Conservation (phyloP, 2,888 invertebrate species). For the Agrotis clavis region DNA sequence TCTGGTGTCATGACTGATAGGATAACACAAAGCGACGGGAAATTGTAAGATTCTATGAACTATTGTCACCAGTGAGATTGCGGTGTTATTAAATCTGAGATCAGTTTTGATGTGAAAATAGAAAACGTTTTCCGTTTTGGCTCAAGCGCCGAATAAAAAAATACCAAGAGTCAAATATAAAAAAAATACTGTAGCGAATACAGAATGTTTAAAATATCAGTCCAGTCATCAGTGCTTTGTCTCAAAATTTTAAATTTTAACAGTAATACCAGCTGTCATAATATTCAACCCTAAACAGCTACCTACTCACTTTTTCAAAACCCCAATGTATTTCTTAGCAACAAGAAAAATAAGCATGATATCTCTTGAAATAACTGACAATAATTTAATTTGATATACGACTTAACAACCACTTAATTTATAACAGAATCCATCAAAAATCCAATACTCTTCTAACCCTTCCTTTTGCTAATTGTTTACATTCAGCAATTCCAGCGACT, state of each 20-base stretch:
- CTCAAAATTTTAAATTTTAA: no score
- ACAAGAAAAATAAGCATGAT: not conserved
- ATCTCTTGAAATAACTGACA: no score
- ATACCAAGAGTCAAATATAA: no score
- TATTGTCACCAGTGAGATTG: not conserved
- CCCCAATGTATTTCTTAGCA: not conserved
- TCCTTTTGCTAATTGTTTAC: slow-evolving; percentile 15
- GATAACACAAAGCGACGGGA: slow-evolving; percentile 6
- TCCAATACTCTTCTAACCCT: slow-evolving; percentile 11
- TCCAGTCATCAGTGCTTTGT: no score
- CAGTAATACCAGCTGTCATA: no score
- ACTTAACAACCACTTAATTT: not conserved
- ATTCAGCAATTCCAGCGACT: slow-evolving; percentile 31
- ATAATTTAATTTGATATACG: not conserved
- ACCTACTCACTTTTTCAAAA: not conserved
- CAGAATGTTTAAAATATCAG: no score
- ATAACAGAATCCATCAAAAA: not conserved
- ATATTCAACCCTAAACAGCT: no score
- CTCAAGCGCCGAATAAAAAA: not conserved
- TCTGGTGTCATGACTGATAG: slow-evolving; percentile 33
- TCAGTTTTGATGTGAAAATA: not conserved
- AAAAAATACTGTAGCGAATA: no score
- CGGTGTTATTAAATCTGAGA: not conserved
- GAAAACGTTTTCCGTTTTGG: not conserved
- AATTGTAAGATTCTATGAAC: slow-evolving; percentile 22